phyloP scores from a whole-genome alignment of 2,888 invertebrate genomes.

The Beris chalybata region DNA sequence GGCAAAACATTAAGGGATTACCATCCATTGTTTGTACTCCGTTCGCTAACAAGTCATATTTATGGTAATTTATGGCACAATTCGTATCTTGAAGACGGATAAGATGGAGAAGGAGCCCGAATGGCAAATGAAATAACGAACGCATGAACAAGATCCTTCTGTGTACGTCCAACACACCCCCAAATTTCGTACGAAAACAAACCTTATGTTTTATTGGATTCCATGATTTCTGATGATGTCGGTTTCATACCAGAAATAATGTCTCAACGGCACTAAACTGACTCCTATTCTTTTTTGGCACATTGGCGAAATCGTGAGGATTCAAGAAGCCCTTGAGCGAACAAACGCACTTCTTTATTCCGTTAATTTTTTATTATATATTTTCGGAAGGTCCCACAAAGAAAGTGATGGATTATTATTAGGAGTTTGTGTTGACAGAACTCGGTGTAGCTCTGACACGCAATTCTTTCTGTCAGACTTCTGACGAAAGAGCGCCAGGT shows the following conservation, averaged over 20 bases:
- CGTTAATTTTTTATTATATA: not conserved
- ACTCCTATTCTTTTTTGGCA: too few species aligned
- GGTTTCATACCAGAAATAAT: too few species aligned
- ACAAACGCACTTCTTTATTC: constrained; percentile 11
- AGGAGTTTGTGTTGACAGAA: constrained; percentile 38
- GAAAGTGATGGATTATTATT: constrained; percentile 39
- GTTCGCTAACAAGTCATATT: constrained; percentile 38
- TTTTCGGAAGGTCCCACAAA: constrained; percentile 18
- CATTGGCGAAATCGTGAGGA: not conserved
- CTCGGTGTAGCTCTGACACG: constrained; percentile 32
- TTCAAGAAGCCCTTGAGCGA: not conserved
- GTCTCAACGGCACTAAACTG: too few species aligned
- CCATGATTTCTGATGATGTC: constrained; percentile 14
- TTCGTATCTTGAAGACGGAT: constrained; percentile 28
- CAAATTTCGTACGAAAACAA: not conserved
- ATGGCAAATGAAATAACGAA: constrained; percentile 16
- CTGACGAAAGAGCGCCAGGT: not conserved
- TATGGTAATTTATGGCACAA: constrained; percentile 37
- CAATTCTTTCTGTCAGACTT: constrained; percentile 24
- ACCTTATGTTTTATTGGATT: constrained; percentile 18
- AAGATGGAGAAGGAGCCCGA: constrained; percentile 6
- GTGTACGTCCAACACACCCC: not conserved
- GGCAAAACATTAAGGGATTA: constrained; percentile 33
- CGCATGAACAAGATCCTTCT: constrained; percentile 21
- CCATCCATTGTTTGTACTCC: constrained; percentile 37